These are phyloP conservation scores for Thereuonema tuberculata DNA, from an alignment of 1,140 invertebrate species.

Conservation along the genomic window DNA sequence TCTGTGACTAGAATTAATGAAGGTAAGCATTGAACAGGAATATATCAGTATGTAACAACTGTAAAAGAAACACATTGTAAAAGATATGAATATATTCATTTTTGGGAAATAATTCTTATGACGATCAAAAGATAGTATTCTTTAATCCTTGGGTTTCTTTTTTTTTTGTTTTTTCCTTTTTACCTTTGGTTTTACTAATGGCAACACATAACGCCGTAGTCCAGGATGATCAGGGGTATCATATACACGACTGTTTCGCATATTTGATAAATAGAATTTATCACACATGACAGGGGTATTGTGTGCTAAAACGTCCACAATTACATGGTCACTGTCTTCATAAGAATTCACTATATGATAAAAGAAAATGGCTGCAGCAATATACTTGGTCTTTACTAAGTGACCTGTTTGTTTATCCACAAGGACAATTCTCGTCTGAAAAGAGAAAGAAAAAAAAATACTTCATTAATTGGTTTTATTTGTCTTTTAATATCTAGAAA, in stretches of 20 bases:
- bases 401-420: slow-evolving; percentile 33
- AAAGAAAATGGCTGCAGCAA: slow-evolving; percentile 35
- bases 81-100: too few relatives aligned
- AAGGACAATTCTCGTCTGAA: slow-evolving; percentile 28
- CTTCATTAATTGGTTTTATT: too few relatives aligned
- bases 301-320: slow-evolving; percentile 33
- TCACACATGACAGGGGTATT: slow-evolving; percentile 30
- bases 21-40: too few relatives aligned
- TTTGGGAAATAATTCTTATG: too few relatives aligned
- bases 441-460: background rate
- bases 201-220: slow-evolving; percentile 19
- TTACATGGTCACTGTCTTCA: slow-evolving; percentile 36
- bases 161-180: too few relatives aligned
- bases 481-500: too few relatives aligned
- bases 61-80: too few relatives aligned
- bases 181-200: slow-evolving; percentile 10
- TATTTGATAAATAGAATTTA: slow-evolving; percentile 26
- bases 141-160: too few relatives aligned
- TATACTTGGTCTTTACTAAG: slow-evolving; percentile 28
- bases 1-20: too few relatives aligned
- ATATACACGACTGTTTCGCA: slow-evolving; percentile 20
- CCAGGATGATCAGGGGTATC: slow-evolving; percentile 14
- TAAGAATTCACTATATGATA: slow-evolving; percentile 43
- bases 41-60: too few relatives aligned
- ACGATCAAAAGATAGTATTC: too few relatives aligned